Evolutionary conservation across 2,113 vertebrate species (phyloP).

Genomic region (Puma concolor): DNA sequence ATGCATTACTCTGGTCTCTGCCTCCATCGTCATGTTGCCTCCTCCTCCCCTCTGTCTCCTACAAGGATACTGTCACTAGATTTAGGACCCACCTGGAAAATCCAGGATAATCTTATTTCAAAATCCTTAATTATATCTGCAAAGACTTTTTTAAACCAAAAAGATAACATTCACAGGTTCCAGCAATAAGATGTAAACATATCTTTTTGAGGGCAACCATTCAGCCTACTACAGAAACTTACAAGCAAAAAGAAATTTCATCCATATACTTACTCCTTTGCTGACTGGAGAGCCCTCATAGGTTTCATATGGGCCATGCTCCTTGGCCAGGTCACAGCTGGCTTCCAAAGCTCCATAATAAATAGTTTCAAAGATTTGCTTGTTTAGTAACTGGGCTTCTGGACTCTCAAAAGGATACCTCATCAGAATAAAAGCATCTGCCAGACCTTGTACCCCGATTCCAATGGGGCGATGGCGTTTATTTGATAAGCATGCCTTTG

Average conservation of each 20-base stretch:
- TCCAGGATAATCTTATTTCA: background rate
- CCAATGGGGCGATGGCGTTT: slow-evolving; percentile 95
- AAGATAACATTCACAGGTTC: background rate
- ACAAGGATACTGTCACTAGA: background rate
- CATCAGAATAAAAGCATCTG: slow-evolving; percentile 98
- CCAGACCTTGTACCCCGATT: slow-evolving; percentile 97
- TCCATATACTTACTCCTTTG: slow-evolving; percentile 90
- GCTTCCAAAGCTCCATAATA: slow-evolving; percentile 95
- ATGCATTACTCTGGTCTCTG: background rate
- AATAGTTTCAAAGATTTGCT: slow-evolving; percentile 98
- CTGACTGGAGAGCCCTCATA: slow-evolving; percentile 95
- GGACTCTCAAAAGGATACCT: slow-evolving; percentile 95
- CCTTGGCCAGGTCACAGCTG: slow-evolving; percentile 93
- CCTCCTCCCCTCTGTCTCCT: background rate
- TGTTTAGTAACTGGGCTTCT: slow-evolving; percentile 94
- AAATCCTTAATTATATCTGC: slow-evolving; percentile 1
- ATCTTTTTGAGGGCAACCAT: background rate
- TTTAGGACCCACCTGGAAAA: slow-evolving; percentile 17
- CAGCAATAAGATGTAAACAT: background rate
- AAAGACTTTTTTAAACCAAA: slow-evolving; percentile 32
- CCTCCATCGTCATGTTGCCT: background rate
- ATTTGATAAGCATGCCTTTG: slow-evolving; percentile 94
- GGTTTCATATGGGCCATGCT: slow-evolving; percentile 91
- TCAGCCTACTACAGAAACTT: background rate
- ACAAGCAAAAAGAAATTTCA: slow-evolving; percentile 20